Conservation (phyloP, 1,140 invertebrate genomes). For the Drosophila lacertosa region DNA sequence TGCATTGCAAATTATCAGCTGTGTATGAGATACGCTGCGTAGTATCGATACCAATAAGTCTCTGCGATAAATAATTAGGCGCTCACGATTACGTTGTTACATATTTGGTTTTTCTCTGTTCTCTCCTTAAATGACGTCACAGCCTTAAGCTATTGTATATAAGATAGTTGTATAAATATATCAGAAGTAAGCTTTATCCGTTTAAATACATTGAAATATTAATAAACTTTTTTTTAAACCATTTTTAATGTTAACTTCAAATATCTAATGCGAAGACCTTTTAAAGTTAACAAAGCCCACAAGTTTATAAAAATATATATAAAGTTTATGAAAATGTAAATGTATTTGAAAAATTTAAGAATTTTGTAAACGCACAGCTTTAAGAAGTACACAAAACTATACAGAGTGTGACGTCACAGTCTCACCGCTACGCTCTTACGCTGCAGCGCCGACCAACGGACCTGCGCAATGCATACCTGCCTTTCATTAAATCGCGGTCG, state of each 20-base stretch:
- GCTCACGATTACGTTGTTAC: neutral
- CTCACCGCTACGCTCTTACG: constrained; percentile 7
- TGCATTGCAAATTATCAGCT: constrained; percentile 2
- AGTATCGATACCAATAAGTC: neutral
- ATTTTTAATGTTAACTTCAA: too few relatives aligned
- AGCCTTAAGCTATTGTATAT: neutral
- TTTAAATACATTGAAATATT: too few relatives aligned
- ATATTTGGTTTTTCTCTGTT: neutral
- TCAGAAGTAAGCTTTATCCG: too few relatives aligned
- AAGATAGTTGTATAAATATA: too few relatives aligned
- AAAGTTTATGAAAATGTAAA: too few relatives aligned
- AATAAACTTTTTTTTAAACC: too few relatives aligned
- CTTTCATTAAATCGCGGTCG: constrained; percentile 37
- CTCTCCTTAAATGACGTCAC: constrained; percentile 32
- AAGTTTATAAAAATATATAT: too few relatives aligned
- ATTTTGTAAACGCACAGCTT: neutral
- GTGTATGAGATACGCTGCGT: neutral
- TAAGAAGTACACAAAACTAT: neutral
- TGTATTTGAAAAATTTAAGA: too few relatives aligned
- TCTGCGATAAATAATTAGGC: neutral
- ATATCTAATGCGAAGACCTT: too few relatives aligned
- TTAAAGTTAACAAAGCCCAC: too few relatives aligned
- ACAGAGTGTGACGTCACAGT: constrained; percentile 34
- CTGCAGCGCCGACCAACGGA: constrained; percentile 15
- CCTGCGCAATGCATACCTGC: constrained; percentile 29